Percentiles rank a stretch among this genome's conserved stretches.
Conservation (phyloP, 2,888 invertebrate species). For the Endotricha flammealis region DNA sequence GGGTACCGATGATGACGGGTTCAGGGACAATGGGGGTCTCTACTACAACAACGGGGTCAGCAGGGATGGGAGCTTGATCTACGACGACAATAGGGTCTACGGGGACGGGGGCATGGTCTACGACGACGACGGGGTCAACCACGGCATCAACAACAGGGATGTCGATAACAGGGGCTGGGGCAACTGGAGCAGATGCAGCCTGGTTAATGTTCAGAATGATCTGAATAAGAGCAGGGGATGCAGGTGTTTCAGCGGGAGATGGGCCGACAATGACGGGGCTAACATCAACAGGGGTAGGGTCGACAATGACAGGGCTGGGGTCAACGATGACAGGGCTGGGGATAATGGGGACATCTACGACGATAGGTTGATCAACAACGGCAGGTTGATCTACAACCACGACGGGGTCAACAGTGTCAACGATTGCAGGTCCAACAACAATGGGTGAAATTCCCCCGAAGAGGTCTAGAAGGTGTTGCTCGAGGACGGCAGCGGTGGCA, state of each 20-base stretch:
- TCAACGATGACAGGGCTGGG: neutral
- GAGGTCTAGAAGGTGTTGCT: slow-evolving; percentile 14
- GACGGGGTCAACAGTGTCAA: slow-evolving; percentile 2
- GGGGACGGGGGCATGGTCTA: neutral
- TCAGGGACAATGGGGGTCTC: neutral
- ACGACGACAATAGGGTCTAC: neutral
- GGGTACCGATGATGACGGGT: neutral
- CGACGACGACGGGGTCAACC: neutral
- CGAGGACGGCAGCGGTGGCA: slow-evolving; percentile 15
- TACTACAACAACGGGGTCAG: slow-evolving; percentile 3
- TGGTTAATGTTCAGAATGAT: slow-evolving; percentile 9
- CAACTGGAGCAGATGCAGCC: neutral
- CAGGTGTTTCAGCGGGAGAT: slow-evolving; percentile 1
- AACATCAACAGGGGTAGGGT: neutral
- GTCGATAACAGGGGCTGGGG: neutral
- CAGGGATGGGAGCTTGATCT: neutral
- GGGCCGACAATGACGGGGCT: slow-evolving; percentile 1
- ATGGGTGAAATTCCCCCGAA: slow-evolving; percentile 12
- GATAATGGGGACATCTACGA: neutral
- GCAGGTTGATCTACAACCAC: no score
- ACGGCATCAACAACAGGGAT: neutral
- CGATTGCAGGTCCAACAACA: slow-evolving; percentile 2
- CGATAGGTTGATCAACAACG: neutral
- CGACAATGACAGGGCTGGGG: neutral
- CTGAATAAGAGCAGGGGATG: slow-evolving; percentile 5